Percentiles rank a stretch among this genome's conserved stretches.
Conservation (phyloP, 2,888 invertebrate genomes). For the Myopa testacea region DNA sequence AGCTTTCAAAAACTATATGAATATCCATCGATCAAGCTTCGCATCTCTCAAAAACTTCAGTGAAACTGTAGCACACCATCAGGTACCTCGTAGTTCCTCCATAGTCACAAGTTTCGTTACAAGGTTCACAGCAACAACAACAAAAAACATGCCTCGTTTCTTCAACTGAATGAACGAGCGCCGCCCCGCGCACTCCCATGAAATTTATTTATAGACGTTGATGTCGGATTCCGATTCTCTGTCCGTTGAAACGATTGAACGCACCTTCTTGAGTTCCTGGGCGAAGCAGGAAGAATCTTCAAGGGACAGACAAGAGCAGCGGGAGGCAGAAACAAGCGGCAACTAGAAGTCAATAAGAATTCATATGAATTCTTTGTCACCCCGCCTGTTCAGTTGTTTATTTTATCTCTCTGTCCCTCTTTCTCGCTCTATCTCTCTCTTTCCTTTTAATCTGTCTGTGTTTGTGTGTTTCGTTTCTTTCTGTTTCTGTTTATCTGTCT, state of each 20-base stretch:
- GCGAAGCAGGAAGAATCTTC: slow-evolving; percentile 40
- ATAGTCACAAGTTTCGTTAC: not conserved
- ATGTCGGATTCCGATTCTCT: slow-evolving; percentile 16
- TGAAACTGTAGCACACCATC: not conserved
- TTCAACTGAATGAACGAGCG: slow-evolving; percentile 54
- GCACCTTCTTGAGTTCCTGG: slow-evolving; percentile 18
- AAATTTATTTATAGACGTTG: slow-evolving; percentile 36
- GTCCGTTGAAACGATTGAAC: not conserved
- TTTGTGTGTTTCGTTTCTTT: too few relatives aligned
- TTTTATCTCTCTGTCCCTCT: too few relatives aligned
- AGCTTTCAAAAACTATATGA: slow-evolving; percentile 23
- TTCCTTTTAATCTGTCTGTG: not conserved
- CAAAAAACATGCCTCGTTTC: slow-evolving; percentile 57
- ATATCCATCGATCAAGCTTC: slow-evolving; percentile 5
- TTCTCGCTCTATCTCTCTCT: too few relatives aligned
- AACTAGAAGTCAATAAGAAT: slow-evolving; percentile 27
- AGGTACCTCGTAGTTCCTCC: slow-evolving; percentile 1
- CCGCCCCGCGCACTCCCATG: slow-evolving; percentile 42
- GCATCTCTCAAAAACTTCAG: too few relatives aligned
- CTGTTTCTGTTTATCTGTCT: too few relatives aligned
- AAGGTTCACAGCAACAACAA: slow-evolving; percentile 11
- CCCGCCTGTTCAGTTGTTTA: too few relatives aligned
- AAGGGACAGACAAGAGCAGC: slow-evolving; percentile 50
- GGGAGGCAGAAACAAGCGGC: slow-evolving; percentile 21
- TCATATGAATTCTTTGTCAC: slow-evolving; percentile 12